Conservation (phyloP, 2,888 invertebrate species). For the Rhorus exstirpatorius region DNA sequence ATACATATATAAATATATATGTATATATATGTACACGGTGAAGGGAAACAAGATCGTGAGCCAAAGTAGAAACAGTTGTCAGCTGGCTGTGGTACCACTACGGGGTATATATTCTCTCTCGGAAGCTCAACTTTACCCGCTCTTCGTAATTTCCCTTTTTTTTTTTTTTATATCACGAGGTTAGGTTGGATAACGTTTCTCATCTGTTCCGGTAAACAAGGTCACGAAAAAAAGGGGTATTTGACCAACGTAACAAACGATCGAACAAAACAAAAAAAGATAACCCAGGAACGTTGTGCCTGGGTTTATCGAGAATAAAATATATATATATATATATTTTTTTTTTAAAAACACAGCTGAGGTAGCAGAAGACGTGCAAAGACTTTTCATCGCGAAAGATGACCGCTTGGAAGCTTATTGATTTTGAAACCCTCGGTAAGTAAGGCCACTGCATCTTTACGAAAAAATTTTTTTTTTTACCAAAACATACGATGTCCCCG, state of each 20-base stretch:
- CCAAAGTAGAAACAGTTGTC: slow-evolving; percentile 31
- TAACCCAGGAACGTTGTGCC: neutral
- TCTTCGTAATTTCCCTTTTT: slow-evolving; percentile 24
- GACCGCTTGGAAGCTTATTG: slow-evolving; percentile 29
- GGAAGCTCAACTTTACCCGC: slow-evolving; percentile 1
- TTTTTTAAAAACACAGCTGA: slow-evolving; percentile 8
- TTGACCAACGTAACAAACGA: neutral
- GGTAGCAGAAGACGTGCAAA: neutral
- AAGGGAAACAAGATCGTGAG: neutral
- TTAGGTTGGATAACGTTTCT: slow-evolving; percentile 1
- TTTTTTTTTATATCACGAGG: neutral
- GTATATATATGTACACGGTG: neutral
- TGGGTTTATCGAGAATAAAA: neutral
- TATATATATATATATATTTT: neutral
- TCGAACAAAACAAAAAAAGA: neutral
- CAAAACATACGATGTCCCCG: neutral
- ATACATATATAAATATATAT: neutral
- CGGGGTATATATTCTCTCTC: slow-evolving; percentile 26
- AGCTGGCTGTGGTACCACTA: slow-evolving; percentile 11
- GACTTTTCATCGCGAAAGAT: slow-evolving; percentile 16
- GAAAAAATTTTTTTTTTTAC: neutral
- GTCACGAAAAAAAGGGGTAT: neutral
- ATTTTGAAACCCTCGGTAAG: slow-evolving; percentile 53
- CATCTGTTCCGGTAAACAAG: slow-evolving; percentile 1
- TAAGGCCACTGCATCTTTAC: slow-evolving; percentile 1